These are phyloP conservation scores for Mesitornis unicolor DNA, from an alignment of 2,113 vertebrate species.

Conservation along the genomic window DNA sequence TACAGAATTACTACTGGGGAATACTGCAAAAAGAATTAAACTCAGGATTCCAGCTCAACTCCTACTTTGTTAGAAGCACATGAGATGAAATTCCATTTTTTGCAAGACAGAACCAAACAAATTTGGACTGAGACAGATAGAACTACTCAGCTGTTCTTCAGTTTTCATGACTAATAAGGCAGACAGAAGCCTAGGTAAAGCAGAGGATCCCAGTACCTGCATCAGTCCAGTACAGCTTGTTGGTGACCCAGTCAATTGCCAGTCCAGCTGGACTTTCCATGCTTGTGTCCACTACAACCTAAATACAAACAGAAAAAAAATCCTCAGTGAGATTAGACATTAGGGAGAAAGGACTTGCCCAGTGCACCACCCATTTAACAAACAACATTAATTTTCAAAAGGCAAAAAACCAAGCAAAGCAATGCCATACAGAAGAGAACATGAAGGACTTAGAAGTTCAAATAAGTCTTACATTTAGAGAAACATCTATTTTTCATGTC, in stretches of 20 bases:
- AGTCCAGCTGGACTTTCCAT: conserved; percentile 97
- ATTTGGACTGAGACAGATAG: neutral
- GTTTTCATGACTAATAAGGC: neutral
- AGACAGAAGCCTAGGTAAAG: neutral
- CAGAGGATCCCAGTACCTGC: conserved; percentile 80
- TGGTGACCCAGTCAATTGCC: conserved; percentile 96
- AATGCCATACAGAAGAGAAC: neutral
- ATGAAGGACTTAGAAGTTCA: neutral
- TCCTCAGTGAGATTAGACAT: neutral
- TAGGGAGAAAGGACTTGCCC: neutral
- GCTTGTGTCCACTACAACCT: conserved; percentile 96
- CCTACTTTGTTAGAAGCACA: neutral
- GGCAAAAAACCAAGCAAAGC: neutral
- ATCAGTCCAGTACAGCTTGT: conserved; percentile 97
- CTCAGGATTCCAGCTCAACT: neutral
- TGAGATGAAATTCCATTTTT: neutral
- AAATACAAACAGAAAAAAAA: conserved; percentile 46
- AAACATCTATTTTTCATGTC: neutral
- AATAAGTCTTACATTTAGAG: neutral
- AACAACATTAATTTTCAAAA: neutral
- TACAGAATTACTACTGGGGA: neutral
- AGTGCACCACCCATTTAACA: neutral
- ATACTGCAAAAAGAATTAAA: neutral
- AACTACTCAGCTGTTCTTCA: neutral
- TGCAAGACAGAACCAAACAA: neutral